These are phyloP conservation scores for Mungos mungo DNA, from an alignment of 2,113 vertebrate species.

Conservation along the genomic window DNA sequence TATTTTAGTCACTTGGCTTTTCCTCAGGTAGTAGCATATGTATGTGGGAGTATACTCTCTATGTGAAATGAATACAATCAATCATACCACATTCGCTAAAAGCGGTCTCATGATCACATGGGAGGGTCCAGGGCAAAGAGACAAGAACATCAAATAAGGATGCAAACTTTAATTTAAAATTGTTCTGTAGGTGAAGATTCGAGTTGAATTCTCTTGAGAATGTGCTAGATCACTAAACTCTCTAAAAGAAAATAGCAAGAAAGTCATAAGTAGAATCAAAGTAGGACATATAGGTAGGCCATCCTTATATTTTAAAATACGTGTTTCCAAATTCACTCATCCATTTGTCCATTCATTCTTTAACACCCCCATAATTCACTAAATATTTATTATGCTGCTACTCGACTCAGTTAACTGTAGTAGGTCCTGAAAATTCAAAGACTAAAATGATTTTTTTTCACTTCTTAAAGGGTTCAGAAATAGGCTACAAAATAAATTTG, in stretches of 20 bases:
- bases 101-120: neutral
- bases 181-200: neutral
- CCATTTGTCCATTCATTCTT: neutral
- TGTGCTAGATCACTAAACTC: neutral
- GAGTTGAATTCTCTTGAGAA: neutral
- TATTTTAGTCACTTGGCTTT: constrained; percentile 43
- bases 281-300: neutral
- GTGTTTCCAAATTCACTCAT: neutral
- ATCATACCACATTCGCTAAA: neutral
- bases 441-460: neutral
- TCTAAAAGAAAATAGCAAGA: neutral
- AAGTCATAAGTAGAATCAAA: neutral
- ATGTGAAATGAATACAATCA: neutral
- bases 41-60: neutral
- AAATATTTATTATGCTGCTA: neutral
- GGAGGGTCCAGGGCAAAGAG: neutral
- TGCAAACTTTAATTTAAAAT: neutral
- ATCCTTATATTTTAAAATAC: neutral
- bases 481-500: neutral
- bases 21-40: neutral
- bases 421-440: neutral
- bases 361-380: neutral
- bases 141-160: neutral
- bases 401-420: neutral
- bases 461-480: rapidly evolving